A percentile compares a stretch with the other conserved stretches of the same genome.
These are phyloP conservation scores for Melanostoma scalare DNA, from an alignment of 2,888 invertebrate genomes.

Conservation along the genomic window DNA sequence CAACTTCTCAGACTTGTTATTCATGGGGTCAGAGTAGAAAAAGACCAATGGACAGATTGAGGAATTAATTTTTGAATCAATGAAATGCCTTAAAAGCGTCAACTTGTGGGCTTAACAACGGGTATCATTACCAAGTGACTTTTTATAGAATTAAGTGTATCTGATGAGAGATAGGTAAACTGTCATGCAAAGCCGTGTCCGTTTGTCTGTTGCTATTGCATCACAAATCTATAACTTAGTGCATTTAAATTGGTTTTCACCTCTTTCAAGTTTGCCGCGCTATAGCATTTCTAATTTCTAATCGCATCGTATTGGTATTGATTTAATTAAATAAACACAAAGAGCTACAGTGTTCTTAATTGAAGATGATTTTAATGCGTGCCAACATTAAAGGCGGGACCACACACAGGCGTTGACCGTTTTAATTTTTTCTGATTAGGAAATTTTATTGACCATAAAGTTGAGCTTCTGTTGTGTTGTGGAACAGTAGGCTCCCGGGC, in stretches of 20 bases:
- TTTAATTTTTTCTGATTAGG: slow-evolving; percentile 22
- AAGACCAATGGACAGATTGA: slow-evolving; percentile 8
- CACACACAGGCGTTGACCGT: slow-evolving; percentile 49
- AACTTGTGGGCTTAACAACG: slow-evolving; percentile 32
- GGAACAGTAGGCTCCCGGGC: slow-evolving; percentile 22
- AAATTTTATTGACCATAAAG: slow-evolving; percentile 53
- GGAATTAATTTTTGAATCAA: slow-evolving; percentile 49
- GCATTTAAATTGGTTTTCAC: slow-evolving; percentile 52
- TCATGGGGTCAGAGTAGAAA: slow-evolving; percentile 13
- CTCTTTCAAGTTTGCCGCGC: slow-evolving; percentile 60
- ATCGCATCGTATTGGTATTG: slow-evolving; percentile 36
- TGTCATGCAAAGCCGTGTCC: slow-evolving; percentile 12
- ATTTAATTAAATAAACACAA: slow-evolving; percentile 63
- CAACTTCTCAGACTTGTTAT: slow-evolving; percentile 5
- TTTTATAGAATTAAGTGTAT: neutral
- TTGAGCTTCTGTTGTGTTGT: slow-evolving; percentile 54
- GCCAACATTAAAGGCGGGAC: slow-evolving; percentile 47
- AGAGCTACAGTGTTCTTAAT: slow-evolving; percentile 48
- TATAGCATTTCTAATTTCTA: slow-evolving; percentile 40
- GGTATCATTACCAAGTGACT: neutral
- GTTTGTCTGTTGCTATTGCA: slow-evolving; percentile 21
- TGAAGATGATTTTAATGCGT: slow-evolving; percentile 54
- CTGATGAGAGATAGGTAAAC: slow-evolving; percentile 7
- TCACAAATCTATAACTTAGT: slow-evolving; percentile 65
- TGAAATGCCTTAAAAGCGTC: slow-evolving; percentile 64